Base-by-base conservation (phyloP, 2,113 vertebrate genomes). In the Pluvialis apricaria region DNA sequence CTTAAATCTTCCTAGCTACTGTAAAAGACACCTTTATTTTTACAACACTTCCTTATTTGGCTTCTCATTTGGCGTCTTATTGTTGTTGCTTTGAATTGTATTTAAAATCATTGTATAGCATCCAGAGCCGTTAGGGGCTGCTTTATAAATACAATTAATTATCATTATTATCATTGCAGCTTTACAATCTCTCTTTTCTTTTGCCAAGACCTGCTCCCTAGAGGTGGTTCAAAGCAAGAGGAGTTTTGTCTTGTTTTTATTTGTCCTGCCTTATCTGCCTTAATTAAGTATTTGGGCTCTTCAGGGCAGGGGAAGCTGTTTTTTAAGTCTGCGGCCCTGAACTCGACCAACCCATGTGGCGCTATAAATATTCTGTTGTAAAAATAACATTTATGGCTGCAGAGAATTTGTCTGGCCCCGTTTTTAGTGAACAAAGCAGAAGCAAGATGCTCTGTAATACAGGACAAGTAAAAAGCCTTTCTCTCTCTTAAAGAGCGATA, bases 61-160 rank as follows among this genome's bases (percentile, higher is more conserved):
- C 10, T 89, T 45, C 65, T 80, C 15, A 17, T 31, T 55, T n/a
- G 61, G 69, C n/a, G 84, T 9, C 1, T 57, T 29, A 19, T 24
- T 58, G 40, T 65, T 88, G 79, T 57, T 79, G 87, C 36, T 61
- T 88, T 75, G 76, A 57, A 12, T 42, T 69, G 52, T 68, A 61
- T 86, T 91, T 82, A 44, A 94, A 96, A 72, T 76, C 8, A 1
- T 24, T 73, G 75, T 64, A 20, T 13, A 70, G 66, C 69, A 85
- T 91, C 81, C 86, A 82, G 81, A 92, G 68, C 66, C 70, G 69
- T 90, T 72, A 62, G 78, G 78, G 86, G 75, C 87, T 80, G 92
- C 81, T 95, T 90, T 91, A 95, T 85, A 97, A 97, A 95, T 90
- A 94, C 45, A 94, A 97, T 95, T 96, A 95, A 96, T 97, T 97